These are phyloP conservation scores for Papilio helenus DNA, from an alignment of 1,140 invertebrate genomes.

Conservation along the genomic window DNA sequence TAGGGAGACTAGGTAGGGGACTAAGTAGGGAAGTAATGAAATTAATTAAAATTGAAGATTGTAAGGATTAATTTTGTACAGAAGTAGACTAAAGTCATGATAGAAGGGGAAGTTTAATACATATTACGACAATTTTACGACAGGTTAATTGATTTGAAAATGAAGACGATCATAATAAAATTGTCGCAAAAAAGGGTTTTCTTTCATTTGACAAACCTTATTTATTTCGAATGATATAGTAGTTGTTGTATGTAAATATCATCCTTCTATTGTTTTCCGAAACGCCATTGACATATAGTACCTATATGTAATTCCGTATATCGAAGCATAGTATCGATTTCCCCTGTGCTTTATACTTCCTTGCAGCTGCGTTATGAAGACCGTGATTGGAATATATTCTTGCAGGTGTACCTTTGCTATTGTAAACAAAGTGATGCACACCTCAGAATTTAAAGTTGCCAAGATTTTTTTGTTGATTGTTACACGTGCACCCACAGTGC, in stretches of 20 bases:
- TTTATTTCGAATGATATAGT: too few relatives aligned
- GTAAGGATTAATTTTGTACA: too few relatives aligned
- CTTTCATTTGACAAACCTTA: too few relatives aligned
- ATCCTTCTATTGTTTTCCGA: slow-evolving; percentile 2
- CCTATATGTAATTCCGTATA: background rate
- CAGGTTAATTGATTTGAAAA: too few relatives aligned
- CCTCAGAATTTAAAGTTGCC: background rate
- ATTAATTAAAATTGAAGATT: too few relatives aligned
- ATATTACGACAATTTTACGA: too few relatives aligned
- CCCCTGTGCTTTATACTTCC: background rate
- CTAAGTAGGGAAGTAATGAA: too few relatives aligned
- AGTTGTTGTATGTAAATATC: background rate
- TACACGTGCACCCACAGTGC: background rate
- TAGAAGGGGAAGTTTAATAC: too few relatives aligned
- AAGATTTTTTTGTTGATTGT: background rate
- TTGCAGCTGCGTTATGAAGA: slow-evolving; percentile 7
- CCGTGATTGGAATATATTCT: slow-evolving; percentile 54
- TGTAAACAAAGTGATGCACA: background rate
- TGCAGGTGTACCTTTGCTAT: slow-evolving; percentile 51
- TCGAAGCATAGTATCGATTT: background rate
- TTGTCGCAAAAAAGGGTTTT: too few relatives aligned
- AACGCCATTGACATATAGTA: background rate
- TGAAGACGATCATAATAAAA: too few relatives aligned
- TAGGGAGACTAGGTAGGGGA: too few relatives aligned
- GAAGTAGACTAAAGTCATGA: too few relatives aligned